These are phyloP conservation scores for Sminthurides aquaticus DNA, from an alignment of 2,888 invertebrate species.

Conservation along the genomic window DNA sequence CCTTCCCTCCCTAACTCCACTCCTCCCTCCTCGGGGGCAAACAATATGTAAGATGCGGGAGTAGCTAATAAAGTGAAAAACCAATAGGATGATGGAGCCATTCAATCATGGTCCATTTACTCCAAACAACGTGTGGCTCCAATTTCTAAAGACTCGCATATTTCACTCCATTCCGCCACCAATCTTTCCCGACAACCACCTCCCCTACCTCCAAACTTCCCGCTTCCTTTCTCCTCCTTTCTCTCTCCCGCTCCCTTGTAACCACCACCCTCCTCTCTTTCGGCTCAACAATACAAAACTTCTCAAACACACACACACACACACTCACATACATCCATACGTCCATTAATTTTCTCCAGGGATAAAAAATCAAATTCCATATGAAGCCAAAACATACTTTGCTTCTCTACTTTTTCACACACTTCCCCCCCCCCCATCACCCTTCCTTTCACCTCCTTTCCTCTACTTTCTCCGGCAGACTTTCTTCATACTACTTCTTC, in stretches of 20 bases:
- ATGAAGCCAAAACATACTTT: not conserved
- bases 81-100: conserved; percentile 23
- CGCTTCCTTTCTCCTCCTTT: conserved; percentile 1
- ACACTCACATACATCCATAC: too few species aligned
- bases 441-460: conserved; percentile 7
- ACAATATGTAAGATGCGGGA: too few species aligned
- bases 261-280: not conserved
- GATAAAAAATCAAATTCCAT: conserved; percentile 2
- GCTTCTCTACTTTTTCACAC: not conserved
- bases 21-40: too few species aligned
- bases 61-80: conserved; percentile 12
- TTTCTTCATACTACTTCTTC: too few species aligned
- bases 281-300: not conserved
- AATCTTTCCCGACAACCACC: conserved; percentile 19
- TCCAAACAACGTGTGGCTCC: conserved; percentile 26
- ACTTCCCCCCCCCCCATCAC: not conserved
- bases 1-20: too few species aligned
- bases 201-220: not conserved
- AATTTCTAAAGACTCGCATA: conserved; percentile 25
- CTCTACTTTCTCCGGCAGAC: too few species aligned
- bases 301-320: too few species aligned
- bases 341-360: too few species aligned
- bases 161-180: conserved; percentile 17
- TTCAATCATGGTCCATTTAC: conserved; percentile 29
- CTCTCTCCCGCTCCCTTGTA: not conserved